A percentile compares a stretch with the other conserved stretches of the same genome.
These are phyloP conservation scores for Pachycephus smyrnensis DNA, from an alignment of 2,888 invertebrate species.

Conservation along the genomic window DNA sequence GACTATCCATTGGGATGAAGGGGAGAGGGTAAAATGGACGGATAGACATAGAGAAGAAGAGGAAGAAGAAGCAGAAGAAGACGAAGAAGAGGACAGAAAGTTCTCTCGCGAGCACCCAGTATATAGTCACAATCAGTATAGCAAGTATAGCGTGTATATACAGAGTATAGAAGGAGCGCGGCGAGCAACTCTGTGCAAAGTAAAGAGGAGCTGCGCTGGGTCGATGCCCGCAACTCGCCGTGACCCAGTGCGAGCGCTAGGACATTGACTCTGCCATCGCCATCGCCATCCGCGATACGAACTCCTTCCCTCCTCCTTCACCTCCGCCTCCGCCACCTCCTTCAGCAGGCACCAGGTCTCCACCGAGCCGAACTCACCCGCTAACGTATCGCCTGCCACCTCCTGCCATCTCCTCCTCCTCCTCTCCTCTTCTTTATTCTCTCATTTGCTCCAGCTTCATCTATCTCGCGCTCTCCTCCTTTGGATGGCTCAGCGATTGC, in stretches of 20 bases:
- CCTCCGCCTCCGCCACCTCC: neutral
- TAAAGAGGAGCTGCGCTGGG: conserved; percentile 62
- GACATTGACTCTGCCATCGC: conserved; percentile 68
- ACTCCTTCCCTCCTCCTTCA: conserved; percentile 47
- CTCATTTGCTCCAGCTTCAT: conserved; percentile 29
- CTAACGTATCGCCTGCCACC: conserved; percentile 57
- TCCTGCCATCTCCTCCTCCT: conserved; percentile 40
- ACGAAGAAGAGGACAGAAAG: conserved; percentile 13
- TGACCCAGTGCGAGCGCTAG: conserved; percentile 67
- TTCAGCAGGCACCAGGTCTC: conserved; percentile 26
- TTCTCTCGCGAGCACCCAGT: conserved; percentile 28
- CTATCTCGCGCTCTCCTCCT: neutral
- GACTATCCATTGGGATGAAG: neutral
- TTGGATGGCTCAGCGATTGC: no score
- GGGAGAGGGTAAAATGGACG: neutral
- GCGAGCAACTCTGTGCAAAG: conserved; percentile 55
- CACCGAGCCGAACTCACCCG: conserved; percentile 49
- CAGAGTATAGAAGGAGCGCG: conserved; percentile 30
- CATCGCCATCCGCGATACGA: conserved; percentile 66
- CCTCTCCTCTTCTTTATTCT: conserved; percentile 26
- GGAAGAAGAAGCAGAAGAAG: conserved; percentile 17
- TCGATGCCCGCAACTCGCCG: conserved; percentile 67
- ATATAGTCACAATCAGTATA: conserved; percentile 13
- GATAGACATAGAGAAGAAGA: neutral
- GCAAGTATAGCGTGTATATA: conserved; percentile 15